Base-by-base conservation (phyloP, 2,888 invertebrate genomes). In the Philonicus albiceps region DNA sequence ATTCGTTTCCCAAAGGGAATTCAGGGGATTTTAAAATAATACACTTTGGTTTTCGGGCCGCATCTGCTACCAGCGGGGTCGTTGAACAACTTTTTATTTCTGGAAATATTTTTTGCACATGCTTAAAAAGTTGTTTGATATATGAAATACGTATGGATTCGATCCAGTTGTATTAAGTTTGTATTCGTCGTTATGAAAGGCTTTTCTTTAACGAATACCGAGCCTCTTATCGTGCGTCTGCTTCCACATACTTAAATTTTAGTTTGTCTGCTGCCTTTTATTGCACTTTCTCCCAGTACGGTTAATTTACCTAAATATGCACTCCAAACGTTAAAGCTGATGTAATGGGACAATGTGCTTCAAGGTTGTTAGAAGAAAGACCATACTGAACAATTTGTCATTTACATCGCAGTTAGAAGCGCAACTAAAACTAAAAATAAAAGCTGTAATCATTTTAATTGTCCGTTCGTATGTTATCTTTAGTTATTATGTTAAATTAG, bases 231-330 rank as follows among this genome's bases (percentile, higher is more conserved):
- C 55, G 55, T 19, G 3, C 55, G 19, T 8, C 27, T 27, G 64
- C 64, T 64, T 27, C 22, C 22, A 27, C 49, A 81, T 43, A 43
- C 40, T 30, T 73, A 16, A 5, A 55, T 87, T 37, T 30, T 37
- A 75, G 43, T 86, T 22, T 27, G 64, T 11, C 19, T 64, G 27
- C 22, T 11, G 64, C 3, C 19, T 64, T 64, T 19, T 74, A 34
- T 19, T 76, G 76, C 76, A 76, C 76, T 76, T 76, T 76, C 76
- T 76, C 76, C 19, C 40, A 43, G 19, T 40, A 76, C 34, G 75
- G 75, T 75, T 11, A 40, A n/a, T 22, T 40, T 40, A 37, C 27
- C 64, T 64, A 27, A 27, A 64, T 11, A 49, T 27, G 64, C 19
- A 27, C 19, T 64, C 22, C 2, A 64, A 27, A 22, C 27, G 22